These are phyloP conservation scores for Ennomos erosarius DNA, from an alignment of 2,888 invertebrate species.

Conservation along the genomic window DNA sequence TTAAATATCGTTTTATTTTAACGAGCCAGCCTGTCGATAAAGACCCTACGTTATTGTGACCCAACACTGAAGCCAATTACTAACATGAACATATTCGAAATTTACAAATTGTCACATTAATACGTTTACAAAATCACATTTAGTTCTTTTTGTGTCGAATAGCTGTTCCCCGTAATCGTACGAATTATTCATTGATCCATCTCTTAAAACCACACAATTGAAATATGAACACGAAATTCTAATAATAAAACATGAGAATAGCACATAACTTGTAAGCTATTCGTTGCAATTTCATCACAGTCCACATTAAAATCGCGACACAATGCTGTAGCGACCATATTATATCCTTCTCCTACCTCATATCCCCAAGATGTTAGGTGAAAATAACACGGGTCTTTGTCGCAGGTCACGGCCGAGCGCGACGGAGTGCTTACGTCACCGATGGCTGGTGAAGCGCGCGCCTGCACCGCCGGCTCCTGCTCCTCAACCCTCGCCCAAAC, in stretches of 20 bases:
- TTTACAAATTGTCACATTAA: no score
- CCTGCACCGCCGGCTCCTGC: slow-evolving; percentile 62
- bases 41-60: slow-evolving; percentile 78
- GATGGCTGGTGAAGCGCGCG: slow-evolving; percentile 90
- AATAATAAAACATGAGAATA: no score
- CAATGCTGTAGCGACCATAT: no score
- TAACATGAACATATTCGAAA: slow-evolving; percentile 49
- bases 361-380: slow-evolving; percentile 71
- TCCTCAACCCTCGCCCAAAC: slow-evolving; percentile 67
- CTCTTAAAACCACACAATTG: no score
- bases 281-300: not conserved
- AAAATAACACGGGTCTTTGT: slow-evolving; percentile 84
- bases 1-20: slow-evolving; percentile 36
- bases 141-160: no score
- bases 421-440: slow-evolving; percentile 93
- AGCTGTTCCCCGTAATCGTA: no score
- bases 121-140: no score
- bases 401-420: slow-evolving; percentile 94
- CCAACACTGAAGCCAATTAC: slow-evolving; percentile 73
- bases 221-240: no score
- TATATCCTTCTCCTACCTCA: slow-evolving; percentile 20
- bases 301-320: slow-evolving; percentile 2
- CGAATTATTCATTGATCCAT: no score
- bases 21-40: slow-evolving; percentile 71
- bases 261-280: no score